A percentile compares a stretch with the other conserved stretches of the same genome.
These are phyloP conservation scores for Pristionchus pacificus DNA, from an alignment of 1,140 invertebrate genomes.

Conservation along the genomic window DNA sequence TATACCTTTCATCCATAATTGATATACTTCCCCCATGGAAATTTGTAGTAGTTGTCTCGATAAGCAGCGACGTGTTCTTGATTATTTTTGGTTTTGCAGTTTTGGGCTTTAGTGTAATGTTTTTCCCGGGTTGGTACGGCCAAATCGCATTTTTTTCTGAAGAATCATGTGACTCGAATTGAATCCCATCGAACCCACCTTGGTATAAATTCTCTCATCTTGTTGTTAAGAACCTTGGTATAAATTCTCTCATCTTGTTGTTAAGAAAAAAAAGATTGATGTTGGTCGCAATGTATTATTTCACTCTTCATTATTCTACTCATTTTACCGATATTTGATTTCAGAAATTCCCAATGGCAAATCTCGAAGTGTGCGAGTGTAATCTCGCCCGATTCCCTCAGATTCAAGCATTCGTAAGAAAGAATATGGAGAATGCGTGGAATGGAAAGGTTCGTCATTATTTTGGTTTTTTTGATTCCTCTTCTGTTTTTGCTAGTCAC, in stretches of 20 bases:
- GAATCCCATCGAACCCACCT: neutral
- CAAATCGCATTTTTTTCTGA: no score
- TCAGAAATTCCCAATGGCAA: conserved; percentile 50
- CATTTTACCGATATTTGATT: conserved; percentile 25
- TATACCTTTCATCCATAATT: neutral
- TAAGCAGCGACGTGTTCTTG: no score
- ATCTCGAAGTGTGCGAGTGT: conserved; percentile 53
- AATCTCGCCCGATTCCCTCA: conserved; percentile 54
- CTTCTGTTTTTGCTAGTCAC: neutral
- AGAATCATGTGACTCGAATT: neutral
- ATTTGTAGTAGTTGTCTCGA: no score
- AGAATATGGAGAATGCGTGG: neutral
- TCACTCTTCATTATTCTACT: neutral
- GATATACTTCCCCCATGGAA: no score
- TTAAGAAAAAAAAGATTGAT: no score
- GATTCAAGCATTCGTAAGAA: conserved; percentile 32
- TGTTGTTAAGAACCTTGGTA: no score
- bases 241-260: no score
- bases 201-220: no score
- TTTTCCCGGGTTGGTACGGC: no score
- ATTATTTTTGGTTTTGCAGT: no score
- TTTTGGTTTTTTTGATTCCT: neutral
- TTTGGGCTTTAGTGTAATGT: no score
- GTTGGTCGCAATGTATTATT: conserved; percentile 3
- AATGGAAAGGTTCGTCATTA: neutral